These are phyloP conservation scores for Myiagra hebetior DNA, from an alignment of 2,113 vertebrate species.

Conservation along the genomic window DNA sequence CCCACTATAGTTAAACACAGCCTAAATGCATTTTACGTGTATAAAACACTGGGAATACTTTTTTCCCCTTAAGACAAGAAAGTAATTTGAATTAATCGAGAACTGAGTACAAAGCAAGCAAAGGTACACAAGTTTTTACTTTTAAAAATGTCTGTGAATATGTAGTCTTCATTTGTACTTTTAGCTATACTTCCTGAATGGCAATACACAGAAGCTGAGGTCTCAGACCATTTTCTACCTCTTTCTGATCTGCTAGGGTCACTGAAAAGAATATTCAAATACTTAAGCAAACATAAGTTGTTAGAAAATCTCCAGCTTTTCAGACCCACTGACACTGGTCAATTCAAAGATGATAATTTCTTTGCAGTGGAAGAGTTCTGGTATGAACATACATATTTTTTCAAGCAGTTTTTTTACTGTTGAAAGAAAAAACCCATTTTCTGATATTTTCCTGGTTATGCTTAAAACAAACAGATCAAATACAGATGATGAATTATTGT, in stretches of 20 bases:
- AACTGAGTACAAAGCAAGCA: background rate
- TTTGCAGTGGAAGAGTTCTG: background rate
- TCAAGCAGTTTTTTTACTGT: background rate
- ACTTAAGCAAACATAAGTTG: background rate
- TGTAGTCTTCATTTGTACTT: background rate
- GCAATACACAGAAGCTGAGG: background rate
- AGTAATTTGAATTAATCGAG: background rate
- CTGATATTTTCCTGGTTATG: background rate
- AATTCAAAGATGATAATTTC: background rate
- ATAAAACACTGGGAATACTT: rapidly evolving
- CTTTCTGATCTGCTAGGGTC: background rate
- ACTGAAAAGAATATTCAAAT: background rate
- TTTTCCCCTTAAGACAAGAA: background rate
- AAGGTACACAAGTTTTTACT: background rate
- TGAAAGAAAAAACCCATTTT: background rate
- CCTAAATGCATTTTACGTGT: background rate
- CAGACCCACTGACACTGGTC: background rate
- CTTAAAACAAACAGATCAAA: background rate
- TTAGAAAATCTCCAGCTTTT: background rate
- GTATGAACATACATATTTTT: background rate
- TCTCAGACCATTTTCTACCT: background rate
- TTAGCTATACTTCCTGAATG: background rate
- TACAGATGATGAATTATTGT: background rate
- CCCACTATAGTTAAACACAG: background rate
- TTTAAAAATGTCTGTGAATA: background rate